Conservation (phyloP, 2,797 vertebrate species). For the Novumbra hubbsi region DNA sequence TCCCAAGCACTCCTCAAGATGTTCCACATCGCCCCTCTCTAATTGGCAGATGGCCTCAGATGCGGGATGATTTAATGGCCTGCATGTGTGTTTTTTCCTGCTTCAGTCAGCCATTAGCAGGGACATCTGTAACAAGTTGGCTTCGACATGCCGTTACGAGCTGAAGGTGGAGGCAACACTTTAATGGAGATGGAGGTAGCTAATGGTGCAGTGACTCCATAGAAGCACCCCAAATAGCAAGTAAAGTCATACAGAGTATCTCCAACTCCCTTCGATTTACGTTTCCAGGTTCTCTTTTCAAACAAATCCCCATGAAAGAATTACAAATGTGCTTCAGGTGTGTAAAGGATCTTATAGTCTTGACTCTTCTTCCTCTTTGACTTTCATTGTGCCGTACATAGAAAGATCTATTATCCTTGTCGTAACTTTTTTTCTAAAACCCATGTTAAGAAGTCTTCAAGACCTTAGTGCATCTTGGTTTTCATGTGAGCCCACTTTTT, state of each 20-base stretch:
- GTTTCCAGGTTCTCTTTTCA: constrained; percentile 44
- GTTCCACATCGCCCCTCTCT: constrained; percentile 71
- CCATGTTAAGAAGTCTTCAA: constrained; percentile 61
- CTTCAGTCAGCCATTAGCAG: constrained; percentile 74
- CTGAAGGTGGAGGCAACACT: constrained; percentile 70
- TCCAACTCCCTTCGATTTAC: constrained; percentile 32
- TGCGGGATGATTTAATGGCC: constrained; percentile 72
- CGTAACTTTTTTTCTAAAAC: constrained; percentile 15
- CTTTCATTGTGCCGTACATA: constrained; percentile 39
- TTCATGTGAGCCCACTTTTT: constrained; percentile 55
- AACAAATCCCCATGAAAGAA: constrained; percentile 34
- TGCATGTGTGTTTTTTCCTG: constrained; percentile 56
- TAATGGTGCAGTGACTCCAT: constrained; percentile 43
- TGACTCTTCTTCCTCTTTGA: constrained; percentile 23
- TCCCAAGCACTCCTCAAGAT: constrained; percentile 66
- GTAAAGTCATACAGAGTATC: constrained; percentile 38
- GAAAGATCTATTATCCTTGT: constrained; percentile 22
- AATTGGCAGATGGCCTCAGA: constrained; percentile 76
- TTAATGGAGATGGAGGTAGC: constrained; percentile 50
- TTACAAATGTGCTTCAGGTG: constrained; percentile 29
- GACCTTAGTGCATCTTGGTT: constrained; percentile 53
- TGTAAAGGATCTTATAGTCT: constrained; percentile 1
- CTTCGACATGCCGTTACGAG: constrained; percentile 63
- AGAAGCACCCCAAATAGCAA: constrained; percentile 42
- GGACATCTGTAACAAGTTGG: constrained; percentile 79